phyloP scores from a whole-genome alignment of 2,797 vertebrate species.

The Acanthis flammea region DNA sequence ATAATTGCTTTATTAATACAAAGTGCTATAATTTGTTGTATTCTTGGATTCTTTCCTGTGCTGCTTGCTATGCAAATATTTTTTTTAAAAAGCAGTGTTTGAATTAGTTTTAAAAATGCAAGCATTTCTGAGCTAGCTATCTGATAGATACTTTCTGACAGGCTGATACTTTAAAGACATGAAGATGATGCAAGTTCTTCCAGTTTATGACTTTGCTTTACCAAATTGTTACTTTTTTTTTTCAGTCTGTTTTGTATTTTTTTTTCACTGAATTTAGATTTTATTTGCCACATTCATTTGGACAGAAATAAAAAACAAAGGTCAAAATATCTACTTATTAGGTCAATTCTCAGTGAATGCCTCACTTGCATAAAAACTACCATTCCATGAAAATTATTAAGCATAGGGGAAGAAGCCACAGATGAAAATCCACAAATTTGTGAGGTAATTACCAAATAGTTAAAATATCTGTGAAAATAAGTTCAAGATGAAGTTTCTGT shows the following conservation, averaged over 20 bases:
- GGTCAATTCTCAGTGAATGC: background rate
- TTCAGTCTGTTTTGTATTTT: background rate
- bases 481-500: background rate
- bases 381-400: constrained; percentile 19
- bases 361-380: background rate
- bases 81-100: background rate
- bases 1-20: constrained; percentile 70
- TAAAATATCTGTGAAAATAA: constrained; percentile 1
- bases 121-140: background rate
- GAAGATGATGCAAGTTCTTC: background rate
- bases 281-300: background rate
- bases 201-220: background rate
- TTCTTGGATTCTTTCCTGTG: constrained; percentile 29
- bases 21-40: constrained; percentile 53
- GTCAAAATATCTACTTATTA: background rate
- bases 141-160: background rate
- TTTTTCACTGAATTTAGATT: background rate
- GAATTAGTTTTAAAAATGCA: background rate
- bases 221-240: background rate
- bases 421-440: constrained; percentile 8
- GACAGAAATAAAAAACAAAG: background rate
- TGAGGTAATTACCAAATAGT: constrained; percentile 4
- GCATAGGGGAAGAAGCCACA: background rate
- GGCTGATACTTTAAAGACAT: background rate
- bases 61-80: background rate